phyloP scores from a whole-genome alignment of 2,888 invertebrate species.

The Aphidius colemani region DNA sequence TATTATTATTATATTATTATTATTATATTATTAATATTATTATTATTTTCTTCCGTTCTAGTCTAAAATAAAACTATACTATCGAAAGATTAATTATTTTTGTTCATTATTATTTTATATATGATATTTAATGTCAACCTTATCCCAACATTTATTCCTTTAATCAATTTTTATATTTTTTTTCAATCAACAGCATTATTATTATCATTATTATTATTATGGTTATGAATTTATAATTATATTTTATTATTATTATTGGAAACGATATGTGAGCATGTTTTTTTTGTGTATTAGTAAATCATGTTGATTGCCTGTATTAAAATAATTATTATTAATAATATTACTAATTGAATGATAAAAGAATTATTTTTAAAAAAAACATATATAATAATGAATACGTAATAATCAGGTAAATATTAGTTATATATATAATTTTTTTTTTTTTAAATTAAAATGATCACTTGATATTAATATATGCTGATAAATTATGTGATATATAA shows the following conservation, averaged over 20 bases:
- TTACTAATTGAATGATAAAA: slow-evolving; percentile 9
- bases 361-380: neutral
- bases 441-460: neutral
- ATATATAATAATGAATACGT: neutral
- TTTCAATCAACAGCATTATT: neutral
- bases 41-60: slow-evolving; percentile 58
- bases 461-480: neutral
- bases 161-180: neutral
- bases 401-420: slow-evolving; percentile 9
- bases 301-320: slow-evolving; percentile 15
- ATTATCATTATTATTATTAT: neutral
- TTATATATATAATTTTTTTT: slow-evolving; percentile 8
- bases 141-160: no score
- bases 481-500: slow-evolving; percentile 24
- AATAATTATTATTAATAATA: no score
- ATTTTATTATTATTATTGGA: neutral
- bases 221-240: neutral
- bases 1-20: slow-evolving; percentile 44
- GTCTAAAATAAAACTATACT: slow-evolving; percentile 59
- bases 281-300: slow-evolving; percentile 15
- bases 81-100: slow-evolving; percentile 54
- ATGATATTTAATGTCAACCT: slow-evolving; percentile 10
- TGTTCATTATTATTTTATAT: slow-evolving; percentile 37
- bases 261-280: slow-evolving; percentile 14
- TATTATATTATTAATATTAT: slow-evolving; percentile 49